Conservation (phyloP, 1,140 invertebrate genomes). For the Lucilia sericata region DNA sequence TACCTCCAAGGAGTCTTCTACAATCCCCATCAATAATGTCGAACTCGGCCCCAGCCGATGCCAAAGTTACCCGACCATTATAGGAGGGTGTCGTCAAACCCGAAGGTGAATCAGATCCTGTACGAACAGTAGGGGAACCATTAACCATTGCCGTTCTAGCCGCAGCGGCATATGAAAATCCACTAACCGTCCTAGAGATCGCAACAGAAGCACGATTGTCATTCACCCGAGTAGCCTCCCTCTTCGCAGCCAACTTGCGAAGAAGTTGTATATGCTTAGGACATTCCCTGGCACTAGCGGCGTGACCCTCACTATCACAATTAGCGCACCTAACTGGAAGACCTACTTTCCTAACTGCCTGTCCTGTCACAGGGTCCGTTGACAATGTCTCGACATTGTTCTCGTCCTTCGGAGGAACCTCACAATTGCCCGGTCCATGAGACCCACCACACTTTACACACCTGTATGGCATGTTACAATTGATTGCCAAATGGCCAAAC, state of each 20-base stretch:
- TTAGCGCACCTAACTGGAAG: not conserved
- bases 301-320: not conserved
- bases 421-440: not conserved
- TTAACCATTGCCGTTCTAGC: not conserved
- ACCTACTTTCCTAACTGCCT: not conserved
- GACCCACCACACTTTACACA: not conserved
- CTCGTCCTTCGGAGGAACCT: not conserved
- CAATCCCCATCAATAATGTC: not conserved
- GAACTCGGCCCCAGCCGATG: not conserved
- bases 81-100: too few species aligned
- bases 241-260: not conserved
- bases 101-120: too few species aligned
- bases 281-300: not conserved
- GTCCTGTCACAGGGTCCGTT: not conserved
- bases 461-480: constrained; percentile 32
- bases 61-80: not conserved
- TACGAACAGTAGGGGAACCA: not conserved
- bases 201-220: not conserved
- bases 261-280: not conserved
- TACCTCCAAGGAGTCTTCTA: not conserved
- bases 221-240: not conserved
- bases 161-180: not conserved
- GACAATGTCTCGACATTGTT: not conserved
- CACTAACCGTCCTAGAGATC: not conserved
- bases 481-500: not conserved